A percentile compares a stretch with the other conserved stretches of the same genome.
Evolutionary conservation across 92 coral and sea anemone species (phyloP).

Genomic region (Umimayanthus kanabou): DNA sequence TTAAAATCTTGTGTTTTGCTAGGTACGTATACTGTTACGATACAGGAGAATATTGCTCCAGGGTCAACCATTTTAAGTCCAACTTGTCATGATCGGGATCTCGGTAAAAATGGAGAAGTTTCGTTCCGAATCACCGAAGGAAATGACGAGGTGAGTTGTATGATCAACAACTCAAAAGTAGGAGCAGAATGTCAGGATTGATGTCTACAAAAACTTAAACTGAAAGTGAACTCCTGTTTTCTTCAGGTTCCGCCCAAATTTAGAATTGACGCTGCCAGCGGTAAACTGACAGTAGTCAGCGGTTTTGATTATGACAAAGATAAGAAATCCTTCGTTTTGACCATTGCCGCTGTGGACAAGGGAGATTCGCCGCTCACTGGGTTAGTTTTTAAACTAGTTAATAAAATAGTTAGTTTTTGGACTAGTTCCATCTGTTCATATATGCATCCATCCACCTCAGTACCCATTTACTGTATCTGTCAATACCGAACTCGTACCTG

Average conservation of each 20-base stretch:
- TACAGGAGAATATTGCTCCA: constrained; percentile 71
- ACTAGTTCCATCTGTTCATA: no score
- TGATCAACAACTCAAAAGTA: neutral
- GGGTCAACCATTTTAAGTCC: constrained; percentile 72
- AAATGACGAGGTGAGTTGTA: constrained; percentile 63
- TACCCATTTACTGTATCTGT: neutral
- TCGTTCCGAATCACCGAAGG: constrained; percentile 67
- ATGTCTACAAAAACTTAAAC: no score
- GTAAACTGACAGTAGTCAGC: constrained; percentile 63
- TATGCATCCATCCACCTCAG: neutral
- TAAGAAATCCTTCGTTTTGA: constrained; percentile 56
- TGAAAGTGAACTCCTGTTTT: neutral
- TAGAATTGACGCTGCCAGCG: constrained; percentile 63
- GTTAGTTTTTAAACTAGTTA: constrained; percentile 37
- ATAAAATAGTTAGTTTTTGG: no score
- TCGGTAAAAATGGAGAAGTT: constrained; percentile 74
- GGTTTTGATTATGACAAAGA: constrained; percentile 80
- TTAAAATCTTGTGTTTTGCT: neutral
- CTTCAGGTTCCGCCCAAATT: constrained; percentile 78
- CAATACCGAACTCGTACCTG: no score
- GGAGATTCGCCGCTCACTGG: constrained; percentile 85
- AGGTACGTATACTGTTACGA: constrained; percentile 70
- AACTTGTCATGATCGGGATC: constrained; percentile 75
- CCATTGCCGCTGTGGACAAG: constrained; percentile 77
- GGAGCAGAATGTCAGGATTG: neutral